Percentiles rank a stretch among this genome's conserved stretches.
Evolutionary conservation across 2,113 vertebrate genomes (phyloP).

Genomic region (Sterrhoptilus dennistouni): DNA sequence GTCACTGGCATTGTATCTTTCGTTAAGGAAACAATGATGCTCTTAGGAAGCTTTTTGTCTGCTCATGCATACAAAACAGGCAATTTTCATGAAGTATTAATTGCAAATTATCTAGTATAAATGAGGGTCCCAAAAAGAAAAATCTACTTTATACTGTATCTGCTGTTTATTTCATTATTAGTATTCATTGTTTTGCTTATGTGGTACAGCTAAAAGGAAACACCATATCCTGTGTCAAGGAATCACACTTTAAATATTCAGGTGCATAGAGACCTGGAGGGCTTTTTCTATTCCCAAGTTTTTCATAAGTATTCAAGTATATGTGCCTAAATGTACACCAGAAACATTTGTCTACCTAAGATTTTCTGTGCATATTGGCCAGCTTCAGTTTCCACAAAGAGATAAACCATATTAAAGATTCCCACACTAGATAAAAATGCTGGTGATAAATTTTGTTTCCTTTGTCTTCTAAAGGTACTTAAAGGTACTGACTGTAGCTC

Average conservation of each 20-base stretch:
- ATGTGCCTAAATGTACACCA: neutral
- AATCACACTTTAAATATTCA: neutral
- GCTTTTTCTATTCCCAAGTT: neutral
- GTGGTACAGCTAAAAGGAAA: conserved; percentile 4
- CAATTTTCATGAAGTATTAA: conserved; percentile 37
- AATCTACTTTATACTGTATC: conserved; percentile 24
- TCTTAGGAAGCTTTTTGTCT: conserved; percentile 21
- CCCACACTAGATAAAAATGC: neutral
- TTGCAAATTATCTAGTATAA: conserved; percentile 36
- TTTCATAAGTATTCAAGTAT: neutral
- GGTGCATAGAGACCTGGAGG: neutral
- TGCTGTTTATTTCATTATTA: conserved; percentile 45
- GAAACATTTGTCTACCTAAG: neutral
- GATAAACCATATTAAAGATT: neutral
- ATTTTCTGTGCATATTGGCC: neutral
- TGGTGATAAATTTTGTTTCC: neutral
- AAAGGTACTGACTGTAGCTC: neutral
- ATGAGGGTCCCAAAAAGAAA: conserved; percentile 15
- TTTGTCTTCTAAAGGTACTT: neutral
- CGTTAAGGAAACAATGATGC: conserved; percentile 55
- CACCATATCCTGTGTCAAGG: neutral
- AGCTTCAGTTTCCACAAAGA: neutral
- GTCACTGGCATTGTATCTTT: conserved; percentile 45
- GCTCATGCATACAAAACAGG: conserved; percentile 44
- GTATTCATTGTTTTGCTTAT: conserved; percentile 30